phyloP scores from a whole-genome alignment of 2,888 invertebrate species.

The Cinara cedri region DNA sequence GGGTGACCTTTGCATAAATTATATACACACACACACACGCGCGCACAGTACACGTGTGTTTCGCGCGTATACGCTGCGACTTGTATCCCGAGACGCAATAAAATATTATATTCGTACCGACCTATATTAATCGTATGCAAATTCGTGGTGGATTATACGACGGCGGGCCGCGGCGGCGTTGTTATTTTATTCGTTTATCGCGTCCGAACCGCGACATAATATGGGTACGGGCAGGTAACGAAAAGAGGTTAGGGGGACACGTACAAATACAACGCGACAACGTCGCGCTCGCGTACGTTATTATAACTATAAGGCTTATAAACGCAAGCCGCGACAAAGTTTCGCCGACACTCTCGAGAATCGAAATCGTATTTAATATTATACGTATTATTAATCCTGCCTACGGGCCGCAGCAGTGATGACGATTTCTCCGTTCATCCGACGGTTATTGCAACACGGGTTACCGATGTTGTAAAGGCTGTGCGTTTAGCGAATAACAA shows the following conservation, averaged over 20 bases:
- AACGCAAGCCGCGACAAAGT: not conserved
- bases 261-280: not conserved
- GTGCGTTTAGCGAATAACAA: no score
- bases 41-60: not conserved
- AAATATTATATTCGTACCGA: conserved; percentile 10
- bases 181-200: not conserved
- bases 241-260: not conserved
- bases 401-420: no score
- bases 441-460: no score
- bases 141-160: not conserved
- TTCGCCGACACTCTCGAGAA: no score
- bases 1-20: no score
- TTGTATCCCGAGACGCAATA: no score
- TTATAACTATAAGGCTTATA: conserved; percentile 8
- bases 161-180: no score
- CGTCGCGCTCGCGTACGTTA: not conserved
- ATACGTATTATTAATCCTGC: no score
- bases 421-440: no score
- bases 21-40: no score
- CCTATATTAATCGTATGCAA: conserved; percentile 10
- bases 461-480: no score
- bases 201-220: not conserved
- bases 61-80: not conserved
- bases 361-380: no score
- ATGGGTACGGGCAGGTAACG: not conserved